Conservation (phyloP, 2,888 invertebrate species). For the Deilephila elpenor region DNA sequence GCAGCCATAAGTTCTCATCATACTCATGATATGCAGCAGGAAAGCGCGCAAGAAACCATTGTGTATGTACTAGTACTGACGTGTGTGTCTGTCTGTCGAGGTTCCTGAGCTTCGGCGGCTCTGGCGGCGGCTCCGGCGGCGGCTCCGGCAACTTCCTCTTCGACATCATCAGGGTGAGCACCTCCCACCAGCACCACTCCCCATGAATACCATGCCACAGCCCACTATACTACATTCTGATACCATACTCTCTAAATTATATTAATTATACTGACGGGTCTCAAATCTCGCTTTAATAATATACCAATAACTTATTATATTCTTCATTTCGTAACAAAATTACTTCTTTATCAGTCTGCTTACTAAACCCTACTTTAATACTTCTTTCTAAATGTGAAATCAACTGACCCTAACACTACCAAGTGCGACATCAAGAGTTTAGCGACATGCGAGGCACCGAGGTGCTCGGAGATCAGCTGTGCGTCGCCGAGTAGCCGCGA, state of each 20-base stretch:
- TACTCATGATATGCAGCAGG: background rate
- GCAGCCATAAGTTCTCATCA: background rate
- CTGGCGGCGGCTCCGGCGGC: constrained; percentile 83
- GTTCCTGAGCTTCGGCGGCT: constrained; percentile 87
- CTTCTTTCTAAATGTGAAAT: background rate
- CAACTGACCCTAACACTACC: background rate
- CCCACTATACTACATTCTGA: background rate
- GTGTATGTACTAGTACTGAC: background rate
- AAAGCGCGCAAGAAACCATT: background rate
- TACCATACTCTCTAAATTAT: background rate
- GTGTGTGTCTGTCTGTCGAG: constrained; percentile 50
- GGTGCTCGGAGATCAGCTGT: background rate
- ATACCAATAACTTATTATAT: background rate
- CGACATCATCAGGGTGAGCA: constrained; percentile 93
- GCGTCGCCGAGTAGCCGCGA: background rate
- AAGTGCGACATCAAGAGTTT: background rate
- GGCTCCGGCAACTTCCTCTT: constrained; percentile 95
- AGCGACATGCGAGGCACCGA: background rate
- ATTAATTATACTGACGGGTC: background rate
- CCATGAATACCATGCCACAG: background rate
- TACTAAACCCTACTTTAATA: background rate
- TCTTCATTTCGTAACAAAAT: background rate
- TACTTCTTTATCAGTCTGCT: background rate
- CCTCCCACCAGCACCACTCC: background rate
- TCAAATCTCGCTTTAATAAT: background rate